Conservation (phyloP, 1,140 invertebrate species). For the Drosophila lacertosa region DNA sequence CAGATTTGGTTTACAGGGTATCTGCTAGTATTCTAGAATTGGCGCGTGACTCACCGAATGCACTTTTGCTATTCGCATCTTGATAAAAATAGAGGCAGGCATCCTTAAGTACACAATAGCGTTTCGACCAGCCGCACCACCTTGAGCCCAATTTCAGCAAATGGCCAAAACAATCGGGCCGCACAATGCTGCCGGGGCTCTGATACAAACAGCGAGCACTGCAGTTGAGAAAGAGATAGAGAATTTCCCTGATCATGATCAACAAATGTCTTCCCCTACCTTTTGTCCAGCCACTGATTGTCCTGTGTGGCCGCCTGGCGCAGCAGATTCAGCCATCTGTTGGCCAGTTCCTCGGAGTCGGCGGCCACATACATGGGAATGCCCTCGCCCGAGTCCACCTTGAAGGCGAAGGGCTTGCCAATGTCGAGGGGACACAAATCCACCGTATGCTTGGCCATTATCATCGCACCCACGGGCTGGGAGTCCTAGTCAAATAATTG, state of each 20-base stretch:
- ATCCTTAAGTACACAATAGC: constrained; percentile 97
- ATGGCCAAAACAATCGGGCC: constrained; percentile 96
- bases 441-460: constrained; percentile 93
- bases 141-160: constrained; percentile 91
- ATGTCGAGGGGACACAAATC: constrained; percentile 81
- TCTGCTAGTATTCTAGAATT: too few species aligned
- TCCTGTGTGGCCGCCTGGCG: constrained; percentile 87
- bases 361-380: constrained; percentile 92
- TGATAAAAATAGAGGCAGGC: constrained; percentile 97
- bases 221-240: constrained; percentile 48
- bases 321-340: constrained; percentile 90
- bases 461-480: constrained; percentile 95
- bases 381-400: constrained; percentile 91
- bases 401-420: constrained; percentile 87
- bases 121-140: constrained; percentile 94
- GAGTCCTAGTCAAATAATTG: constrained; percentile 87
- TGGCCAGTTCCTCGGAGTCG: constrained; percentile 90
- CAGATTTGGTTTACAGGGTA: too few species aligned
- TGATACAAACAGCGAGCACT: constrained; percentile 88
- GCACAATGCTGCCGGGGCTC: constrained; percentile 89
- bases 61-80: constrained; percentile 92
- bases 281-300: constrained; percentile 91
- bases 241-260: too few species aligned
- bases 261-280: constrained; percentile 49
- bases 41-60: constrained; percentile 90